phyloP scores from a whole-genome alignment of 2,113 vertebrate species.

The Sturnus vulgaris region DNA sequence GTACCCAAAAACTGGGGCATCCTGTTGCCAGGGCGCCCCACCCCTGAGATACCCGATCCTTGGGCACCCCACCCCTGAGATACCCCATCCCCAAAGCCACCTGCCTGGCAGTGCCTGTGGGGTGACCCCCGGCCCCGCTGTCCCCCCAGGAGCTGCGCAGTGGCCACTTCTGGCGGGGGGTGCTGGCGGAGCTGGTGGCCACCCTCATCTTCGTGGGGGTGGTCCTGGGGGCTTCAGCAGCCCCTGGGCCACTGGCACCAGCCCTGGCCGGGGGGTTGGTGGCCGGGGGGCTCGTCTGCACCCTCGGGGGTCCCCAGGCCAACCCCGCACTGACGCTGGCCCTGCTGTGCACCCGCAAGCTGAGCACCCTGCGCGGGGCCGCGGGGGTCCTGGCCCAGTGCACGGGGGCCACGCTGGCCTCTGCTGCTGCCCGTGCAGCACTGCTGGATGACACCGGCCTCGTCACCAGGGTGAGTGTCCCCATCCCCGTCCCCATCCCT shows the following conservation, averaged over 20 bases:
- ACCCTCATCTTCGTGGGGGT: slow-evolving; percentile 78
- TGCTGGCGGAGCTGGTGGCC: slow-evolving; percentile 72
- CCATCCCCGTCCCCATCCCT: neutral
- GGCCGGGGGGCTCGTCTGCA: slow-evolving; percentile 67
- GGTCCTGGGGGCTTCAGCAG: slow-evolving; percentile 72
- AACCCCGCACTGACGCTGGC: slow-evolving; percentile 82
- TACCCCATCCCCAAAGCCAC: neutral
- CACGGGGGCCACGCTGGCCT: slow-evolving; percentile 73
- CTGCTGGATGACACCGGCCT: slow-evolving; percentile 64
- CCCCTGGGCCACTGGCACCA: slow-evolving; percentile 59
- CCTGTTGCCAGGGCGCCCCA: no score
- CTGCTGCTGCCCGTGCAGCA: slow-evolving; percentile 64
- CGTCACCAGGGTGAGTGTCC: slow-evolving; percentile 71
- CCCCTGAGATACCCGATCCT: fast-evolving
- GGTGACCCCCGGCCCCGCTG: neutral
- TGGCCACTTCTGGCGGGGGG: slow-evolving; percentile 74
- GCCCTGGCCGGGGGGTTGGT: slow-evolving; percentile 75
- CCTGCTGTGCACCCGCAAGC: slow-evolving; percentile 75
- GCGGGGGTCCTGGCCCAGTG: slow-evolving; percentile 76
- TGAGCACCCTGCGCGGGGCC: slow-evolving; percentile 68
- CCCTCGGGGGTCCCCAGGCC: slow-evolving; percentile 79
- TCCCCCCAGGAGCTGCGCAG: slow-evolving; percentile 70
- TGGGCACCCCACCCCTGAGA: neutral
- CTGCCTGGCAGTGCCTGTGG: fast-evolving
- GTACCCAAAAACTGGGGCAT: neutral